Evolutionary conservation across 2,888 invertebrate genomes (phyloP).

Genomic region (Aleiodes alternator): DNA sequence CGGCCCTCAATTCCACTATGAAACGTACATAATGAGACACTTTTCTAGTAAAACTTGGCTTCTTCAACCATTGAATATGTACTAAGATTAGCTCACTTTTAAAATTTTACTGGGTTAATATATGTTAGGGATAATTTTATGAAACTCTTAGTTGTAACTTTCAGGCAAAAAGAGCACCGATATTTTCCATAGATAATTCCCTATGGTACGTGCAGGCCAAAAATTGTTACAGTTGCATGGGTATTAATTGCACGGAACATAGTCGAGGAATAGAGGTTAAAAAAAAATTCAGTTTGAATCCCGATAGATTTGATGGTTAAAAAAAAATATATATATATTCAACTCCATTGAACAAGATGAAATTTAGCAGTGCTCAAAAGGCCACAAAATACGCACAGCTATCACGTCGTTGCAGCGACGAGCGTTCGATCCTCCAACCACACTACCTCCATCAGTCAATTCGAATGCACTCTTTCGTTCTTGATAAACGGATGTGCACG

Average conservation of each 20-base stretch:
- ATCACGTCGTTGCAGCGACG: conserved; percentile 59
- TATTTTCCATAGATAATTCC: too few relatives aligned
- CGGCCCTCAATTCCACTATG: conserved; percentile 51
- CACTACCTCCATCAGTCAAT: conserved; percentile 74
- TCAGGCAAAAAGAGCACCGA: too few relatives aligned
- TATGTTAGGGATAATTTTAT: too few relatives aligned
- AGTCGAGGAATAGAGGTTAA: too few relatives aligned
- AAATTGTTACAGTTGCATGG: too few relatives aligned
- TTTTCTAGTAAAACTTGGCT: conserved; percentile 62
- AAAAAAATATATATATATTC: conserved; percentile 1
- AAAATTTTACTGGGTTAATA: too few relatives aligned
- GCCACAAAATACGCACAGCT: conserved; percentile 35
- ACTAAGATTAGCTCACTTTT: conserved; percentile 3
- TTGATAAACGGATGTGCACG: conserved; percentile 75
- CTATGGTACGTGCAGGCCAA: too few relatives aligned
- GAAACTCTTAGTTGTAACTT: too few relatives aligned
- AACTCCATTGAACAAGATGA: not conserved
- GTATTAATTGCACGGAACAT: too few relatives aligned
- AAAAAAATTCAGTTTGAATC: not conserved
- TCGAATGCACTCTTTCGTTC: conserved; percentile 75
- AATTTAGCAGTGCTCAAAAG: conserved; percentile 39
- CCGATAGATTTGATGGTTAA: not conserved
- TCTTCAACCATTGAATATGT: conserved; percentile 11
- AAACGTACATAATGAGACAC: conserved; percentile 63
- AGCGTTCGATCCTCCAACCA: conserved; percentile 67